Evolutionary conservation across 2,888 invertebrate species (phyloP).

Genomic region (Eupeodes luniger): DNA sequence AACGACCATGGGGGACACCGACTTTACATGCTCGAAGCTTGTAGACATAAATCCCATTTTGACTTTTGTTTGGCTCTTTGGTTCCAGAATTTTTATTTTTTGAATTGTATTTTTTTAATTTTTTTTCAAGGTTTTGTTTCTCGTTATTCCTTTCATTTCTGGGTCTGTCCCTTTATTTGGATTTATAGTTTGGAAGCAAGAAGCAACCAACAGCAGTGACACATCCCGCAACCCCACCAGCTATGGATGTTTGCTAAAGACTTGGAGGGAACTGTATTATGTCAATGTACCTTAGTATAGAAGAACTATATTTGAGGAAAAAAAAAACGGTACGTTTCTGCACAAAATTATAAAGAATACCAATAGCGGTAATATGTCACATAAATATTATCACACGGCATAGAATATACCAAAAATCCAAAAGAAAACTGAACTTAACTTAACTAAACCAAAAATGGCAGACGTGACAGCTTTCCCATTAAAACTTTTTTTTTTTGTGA

Average conservation of each 20-base stretch:
- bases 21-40: conserved; percentile 72
- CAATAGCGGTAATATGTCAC: conserved; percentile 75
- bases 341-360: conserved; percentile 73
- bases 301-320: conserved; percentile 18
- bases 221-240: conserved; percentile 41
- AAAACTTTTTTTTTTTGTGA: neutral
- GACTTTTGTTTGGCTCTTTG: conserved; percentile 69
- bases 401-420: neutral
- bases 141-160: conserved; percentile 48
- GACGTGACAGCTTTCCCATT: conserved; percentile 33
- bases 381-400: conserved; percentile 66
- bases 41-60: conserved; percentile 76
- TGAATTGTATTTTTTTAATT: conserved; percentile 25
- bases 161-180: conserved; percentile 71
- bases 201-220: conserved; percentile 29
- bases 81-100: conserved; percentile 41
- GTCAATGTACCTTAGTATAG: neutral
- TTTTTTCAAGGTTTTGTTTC: conserved; percentile 25
- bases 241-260: neutral
- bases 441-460: conserved; percentile 5
- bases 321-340: conserved; percentile 56
- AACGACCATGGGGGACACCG: conserved; percentile 51
- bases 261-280: neutral
- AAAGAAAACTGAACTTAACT: neutral
- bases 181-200: conserved; percentile 65